Evolutionary conservation across 1,140 invertebrate species (phyloP), one percentile per base, ranked within the genome.

Genomic region (Aphis craccivora): DNA sequence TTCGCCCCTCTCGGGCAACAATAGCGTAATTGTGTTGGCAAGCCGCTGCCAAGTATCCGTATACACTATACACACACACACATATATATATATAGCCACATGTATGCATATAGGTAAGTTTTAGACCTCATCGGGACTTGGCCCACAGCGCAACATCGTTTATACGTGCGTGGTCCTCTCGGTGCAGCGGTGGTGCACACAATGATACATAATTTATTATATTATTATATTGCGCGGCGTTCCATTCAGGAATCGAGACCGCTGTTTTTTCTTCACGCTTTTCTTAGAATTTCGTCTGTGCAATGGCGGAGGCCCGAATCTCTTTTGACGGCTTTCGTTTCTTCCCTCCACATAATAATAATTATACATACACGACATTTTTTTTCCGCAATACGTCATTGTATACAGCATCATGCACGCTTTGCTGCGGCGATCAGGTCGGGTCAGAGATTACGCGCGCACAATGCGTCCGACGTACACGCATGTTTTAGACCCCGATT

Each of bases 321-420:
- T 86, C 84, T 43, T 86, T 86, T 86, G 84, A 86, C 84, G 25
- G 43, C n/a, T 86, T 86, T 86, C 43, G 45, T 86, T n/a, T 86
- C 43, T 86, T n/a, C 25, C 30, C 43, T 45, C 37, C 25, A 14
- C 60, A 18, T n/a, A n/a, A 76, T n/a, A 76, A n/a, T 30, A 60
- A 51, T 51, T 51, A 51, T 51, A 51, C 11, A 60, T 8, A 20
- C 11, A n/a, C 60, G 60, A 76, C 60, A 76, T 86, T 25, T n/a
- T 86, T 86, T 86, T 43, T 30, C 43, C 30, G 84, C 30, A 86
- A 86, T 45, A 86, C 84, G 84, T 86, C 84, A 86, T 86, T 86
- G 84, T 86, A 30, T 20, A 51, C 48, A 51, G 37, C 37, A 3
- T 81, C 35, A 37, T 35, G 35, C 18, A n/a, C 30, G 60, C 60